Percentiles rank a stretch among this genome's conserved stretches.
phyloP scores from a whole-genome alignment of 2,113 vertebrate species.

The Alligator mississippiensis region DNA sequence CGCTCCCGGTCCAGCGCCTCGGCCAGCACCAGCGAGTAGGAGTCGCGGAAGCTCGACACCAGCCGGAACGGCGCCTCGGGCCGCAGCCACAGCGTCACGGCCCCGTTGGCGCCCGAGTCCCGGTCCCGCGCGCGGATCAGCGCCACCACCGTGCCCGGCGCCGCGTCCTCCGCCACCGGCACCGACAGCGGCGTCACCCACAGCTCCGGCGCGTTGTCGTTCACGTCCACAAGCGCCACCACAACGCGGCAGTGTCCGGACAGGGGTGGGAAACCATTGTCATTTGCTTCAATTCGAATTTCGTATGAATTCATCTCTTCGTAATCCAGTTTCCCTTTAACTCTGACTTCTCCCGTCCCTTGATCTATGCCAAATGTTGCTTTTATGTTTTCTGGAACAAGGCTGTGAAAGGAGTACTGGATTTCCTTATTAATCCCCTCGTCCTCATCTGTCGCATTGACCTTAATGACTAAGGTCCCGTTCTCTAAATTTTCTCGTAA shows the following conservation, averaged over 20 bases:
- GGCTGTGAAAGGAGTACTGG: too few relatives aligned
- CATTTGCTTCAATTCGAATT: slow-evolving; percentile 74
- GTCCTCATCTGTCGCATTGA: slow-evolving; percentile 62
- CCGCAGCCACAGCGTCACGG: slow-evolving; percentile 67
- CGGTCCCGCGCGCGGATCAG: slow-evolving; percentile 85
- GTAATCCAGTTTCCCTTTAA: slow-evolving; percentile 57
- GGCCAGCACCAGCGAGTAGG: slow-evolving; percentile 73
- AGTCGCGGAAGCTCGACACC: slow-evolving; percentile 57
- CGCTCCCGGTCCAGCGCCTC: slow-evolving; percentile 81
- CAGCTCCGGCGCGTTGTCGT: slow-evolving; percentile 87
- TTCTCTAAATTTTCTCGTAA: too few relatives aligned
- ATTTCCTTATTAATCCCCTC: slow-evolving; percentile 60
- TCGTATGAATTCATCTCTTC: slow-evolving; percentile 71
- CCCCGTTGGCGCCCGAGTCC: slow-evolving; percentile 82
- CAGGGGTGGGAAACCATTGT: too few relatives aligned
- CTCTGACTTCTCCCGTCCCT: too few relatives aligned
- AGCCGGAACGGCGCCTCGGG: slow-evolving; percentile 60
- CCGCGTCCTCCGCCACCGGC: slow-evolving; percentile 80
- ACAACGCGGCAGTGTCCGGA: slow-evolving; percentile 82
- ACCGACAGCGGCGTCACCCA: slow-evolving; percentile 82
- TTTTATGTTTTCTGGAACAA: too few relatives aligned
- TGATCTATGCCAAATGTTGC: too few relatives aligned
- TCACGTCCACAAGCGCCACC: slow-evolving; percentile 82
- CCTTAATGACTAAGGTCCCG: slow-evolving; percentile 17
- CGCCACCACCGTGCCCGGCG: slow-evolving; percentile 82